phyloP scores from a whole-genome alignment of 1,140 invertebrate species.

The Drosophila ambigua region DNA sequence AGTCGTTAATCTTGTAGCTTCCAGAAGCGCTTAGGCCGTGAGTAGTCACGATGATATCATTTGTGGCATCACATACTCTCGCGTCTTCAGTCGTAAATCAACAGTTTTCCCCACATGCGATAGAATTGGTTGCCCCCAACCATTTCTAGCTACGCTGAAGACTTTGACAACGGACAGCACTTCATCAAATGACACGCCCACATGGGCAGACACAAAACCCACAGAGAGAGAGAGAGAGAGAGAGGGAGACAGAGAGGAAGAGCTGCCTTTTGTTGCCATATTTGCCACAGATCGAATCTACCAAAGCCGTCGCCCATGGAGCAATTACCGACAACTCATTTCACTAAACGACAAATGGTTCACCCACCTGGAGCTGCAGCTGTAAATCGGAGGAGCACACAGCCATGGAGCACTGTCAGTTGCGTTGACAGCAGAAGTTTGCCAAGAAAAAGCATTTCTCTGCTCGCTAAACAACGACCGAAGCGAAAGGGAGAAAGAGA shows the following conservation, averaged over 20 bases:
- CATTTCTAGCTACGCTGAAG: no score
- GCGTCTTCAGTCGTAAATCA: background rate
- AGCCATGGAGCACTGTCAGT: slow-evolving; percentile 58
- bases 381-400: background rate
- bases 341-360: slow-evolving; percentile 75
- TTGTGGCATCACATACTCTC: slow-evolving; percentile 1
- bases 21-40: no score
- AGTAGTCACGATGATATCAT: no score
- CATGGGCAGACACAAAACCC: slow-evolving; percentile 5
- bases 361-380: slow-evolving; percentile 36
- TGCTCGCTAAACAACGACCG: background rate
- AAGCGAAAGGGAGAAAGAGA: background rate
- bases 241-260: no score
- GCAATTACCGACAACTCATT: slow-evolving; percentile 70
- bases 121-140: background rate
- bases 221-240: no score
- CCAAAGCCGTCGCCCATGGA: slow-evolving; percentile 18
- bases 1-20: no score
- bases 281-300: slow-evolving; percentile 33
- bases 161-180: slow-evolving; percentile 34
- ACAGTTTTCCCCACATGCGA: background rate
- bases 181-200: slow-evolving; percentile 63
- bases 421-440: slow-evolving; percentile 72
- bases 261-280: slow-evolving; percentile 44
- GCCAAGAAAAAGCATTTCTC: slow-evolving; percentile 70